A percentile compares a stretch with the other conserved stretches of the same genome.
phyloP scores from a whole-genome alignment of 2,888 invertebrate species.

The Phragmatobia fuliginosa region DNA sequence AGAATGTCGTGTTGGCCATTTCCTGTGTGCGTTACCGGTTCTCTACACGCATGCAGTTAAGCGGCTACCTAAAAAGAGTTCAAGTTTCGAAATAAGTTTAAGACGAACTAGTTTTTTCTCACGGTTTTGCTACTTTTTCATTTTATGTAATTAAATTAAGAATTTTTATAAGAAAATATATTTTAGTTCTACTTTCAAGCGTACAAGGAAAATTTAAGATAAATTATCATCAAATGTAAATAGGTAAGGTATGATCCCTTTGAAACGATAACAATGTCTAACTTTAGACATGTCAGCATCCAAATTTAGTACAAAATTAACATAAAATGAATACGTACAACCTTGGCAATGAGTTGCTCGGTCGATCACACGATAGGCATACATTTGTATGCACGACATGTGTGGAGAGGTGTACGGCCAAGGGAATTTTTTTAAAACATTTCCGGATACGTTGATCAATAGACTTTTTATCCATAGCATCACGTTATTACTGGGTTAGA shows the following conservation, averaged over 20 bases:
- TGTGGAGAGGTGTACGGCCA: constrained; percentile 43
- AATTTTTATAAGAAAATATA: too few species aligned
- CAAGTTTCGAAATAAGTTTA: background rate
- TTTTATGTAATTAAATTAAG: background rate
- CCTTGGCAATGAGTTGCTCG: constrained; percentile 57
- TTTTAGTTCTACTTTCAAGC: too few species aligned
- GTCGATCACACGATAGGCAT: constrained; percentile 57
- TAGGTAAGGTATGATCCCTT: background rate
- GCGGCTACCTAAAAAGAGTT: background rate
- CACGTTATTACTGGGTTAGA: background rate
- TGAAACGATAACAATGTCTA: background rate
- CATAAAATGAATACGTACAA: constrained; percentile 46
- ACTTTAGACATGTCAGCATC: constrained; percentile 5
- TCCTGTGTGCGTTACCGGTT: background rate
- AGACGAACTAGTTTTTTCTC: background rate
- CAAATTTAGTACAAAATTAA: constrained; percentile 33
- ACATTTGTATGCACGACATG: constrained; percentile 54
- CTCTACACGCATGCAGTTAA: background rate
- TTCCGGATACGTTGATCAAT: constrained; percentile 50
- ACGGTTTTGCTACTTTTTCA: background rate
- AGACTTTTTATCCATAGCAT: background rate
- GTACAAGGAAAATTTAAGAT: background rate
- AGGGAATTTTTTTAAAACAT: constrained; percentile 50
- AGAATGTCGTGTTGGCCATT: background rate
- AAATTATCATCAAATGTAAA: background rate